Percentiles rank a stretch among this genome's conserved stretches.
Evolutionary conservation across 2,888 invertebrate genomes (phyloP).

Genomic region (Sturmia bella): DNA sequence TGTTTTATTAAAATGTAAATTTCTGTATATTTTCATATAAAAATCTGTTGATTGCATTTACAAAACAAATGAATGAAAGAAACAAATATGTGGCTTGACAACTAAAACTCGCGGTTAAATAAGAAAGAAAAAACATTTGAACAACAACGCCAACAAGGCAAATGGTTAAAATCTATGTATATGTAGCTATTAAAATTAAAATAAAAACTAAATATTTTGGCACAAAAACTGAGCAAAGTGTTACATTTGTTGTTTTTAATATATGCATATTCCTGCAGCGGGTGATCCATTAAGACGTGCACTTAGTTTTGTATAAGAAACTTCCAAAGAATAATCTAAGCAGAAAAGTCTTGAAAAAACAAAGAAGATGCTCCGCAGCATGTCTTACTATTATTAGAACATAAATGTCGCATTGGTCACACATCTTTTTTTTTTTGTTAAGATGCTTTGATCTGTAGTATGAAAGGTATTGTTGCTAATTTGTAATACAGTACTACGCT

Average conservation of each 20-base stretch:
- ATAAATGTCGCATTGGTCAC: too few relatives aligned
- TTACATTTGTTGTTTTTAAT: conserved; percentile 9
- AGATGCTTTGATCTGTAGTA: too few relatives aligned
- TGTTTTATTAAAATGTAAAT: conserved; percentile 29
- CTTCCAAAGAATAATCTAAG: too few relatives aligned
- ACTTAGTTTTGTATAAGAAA: too few relatives aligned
- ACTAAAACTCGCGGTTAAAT: conserved; percentile 19
- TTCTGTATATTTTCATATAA: too few relatives aligned
- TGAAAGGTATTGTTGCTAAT: too few relatives aligned
- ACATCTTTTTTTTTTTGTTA: too few relatives aligned
- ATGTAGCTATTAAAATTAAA: not conserved
- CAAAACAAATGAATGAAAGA: conserved; percentile 2
- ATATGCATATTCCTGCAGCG: not conserved
- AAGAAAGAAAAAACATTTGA: conserved; percentile 23
- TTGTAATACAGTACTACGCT: too few relatives aligned
- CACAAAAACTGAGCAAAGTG: conserved; percentile 16
- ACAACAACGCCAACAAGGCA: not conserved
- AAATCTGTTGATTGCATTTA: conserved; percentile 27
- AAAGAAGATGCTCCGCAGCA: too few relatives aligned
- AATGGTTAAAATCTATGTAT: not conserved
- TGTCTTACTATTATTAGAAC: too few relatives aligned
- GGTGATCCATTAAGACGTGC: too few relatives aligned
- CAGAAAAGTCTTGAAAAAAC: too few relatives aligned
- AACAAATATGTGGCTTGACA: conserved; percentile 48
- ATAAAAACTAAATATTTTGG: not conserved